Base-by-base conservation (phyloP, 2,797 vertebrate species). In the Artibeus jamaicensis region DNA sequence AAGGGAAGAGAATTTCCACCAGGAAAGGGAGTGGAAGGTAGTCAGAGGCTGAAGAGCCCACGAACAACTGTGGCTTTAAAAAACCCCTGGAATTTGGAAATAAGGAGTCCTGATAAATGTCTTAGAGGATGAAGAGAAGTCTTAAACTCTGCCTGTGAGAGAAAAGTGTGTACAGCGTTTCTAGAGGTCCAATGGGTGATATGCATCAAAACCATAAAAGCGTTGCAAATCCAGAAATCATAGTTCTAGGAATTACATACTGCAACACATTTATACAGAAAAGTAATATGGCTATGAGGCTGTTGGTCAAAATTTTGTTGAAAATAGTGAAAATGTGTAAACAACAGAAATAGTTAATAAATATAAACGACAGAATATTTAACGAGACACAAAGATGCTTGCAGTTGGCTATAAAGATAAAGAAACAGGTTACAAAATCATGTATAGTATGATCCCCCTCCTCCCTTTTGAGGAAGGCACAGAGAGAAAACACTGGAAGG, bases 171-270 rank as follows among this genome's bases (percentile, higher is more conserved):
- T 39, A 70, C 48, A 55, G 53, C 22, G 50, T 79, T 92, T 81
- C 19, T 26, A 87, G 53, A 85, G 34, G 77, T 42, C 53, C 81
- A 81, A 71, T 6, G 73, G 53, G 34, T 78, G 34, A 70, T 55
- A 65, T 65, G 48, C 21, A 85, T 88, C 42, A 71, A 53, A 74
- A 65, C 24, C 92, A 95, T 81, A n/a, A 93, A 93, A 94, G 85
- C 37, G 50, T 34, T 79, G 5, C 18, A 22, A 50, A 86, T 92
- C 18, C 91, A 62, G 29, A 97, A 79, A 87, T 70, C 70, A 70
- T 18, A 77, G 22, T 77, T 91, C 78, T 86, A 68, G 79, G 70
- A 48, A 59, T 85, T 78, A 70, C n/a, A n/a, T 18, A 85, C 34
- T 78, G 37, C 16, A 71, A 68, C 53, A 95, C 86, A 87, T 85